These are phyloP conservation scores for Megaptera novaeangliae DNA, from an alignment of 2,113 vertebrate genomes.

Conservation along the genomic window DNA sequence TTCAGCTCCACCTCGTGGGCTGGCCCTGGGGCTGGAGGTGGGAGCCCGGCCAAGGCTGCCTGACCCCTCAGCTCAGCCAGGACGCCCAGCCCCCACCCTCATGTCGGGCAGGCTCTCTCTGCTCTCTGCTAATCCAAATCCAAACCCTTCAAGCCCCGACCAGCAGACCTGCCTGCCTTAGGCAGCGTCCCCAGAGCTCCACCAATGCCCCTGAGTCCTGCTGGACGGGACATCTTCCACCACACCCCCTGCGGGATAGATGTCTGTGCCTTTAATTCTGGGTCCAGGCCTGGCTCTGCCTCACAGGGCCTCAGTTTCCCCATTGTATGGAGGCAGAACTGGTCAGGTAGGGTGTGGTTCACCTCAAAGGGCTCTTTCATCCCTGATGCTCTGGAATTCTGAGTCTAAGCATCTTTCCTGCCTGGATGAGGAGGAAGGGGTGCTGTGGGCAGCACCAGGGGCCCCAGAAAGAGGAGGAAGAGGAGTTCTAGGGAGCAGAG, in stretches of 20 bases:
- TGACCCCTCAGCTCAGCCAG: conserved; percentile 43
- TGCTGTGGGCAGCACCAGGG: neutral
- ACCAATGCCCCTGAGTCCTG: neutral
- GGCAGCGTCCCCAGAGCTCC: neutral
- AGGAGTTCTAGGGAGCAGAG: neutral
- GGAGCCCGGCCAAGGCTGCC: conserved; percentile 59
- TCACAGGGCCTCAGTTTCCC: neutral
- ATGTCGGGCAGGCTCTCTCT: neutral
- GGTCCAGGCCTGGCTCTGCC: neutral
- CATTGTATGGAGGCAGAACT: neutral
- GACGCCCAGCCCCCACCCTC: conserved; percentile 7
- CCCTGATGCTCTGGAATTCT: neutral
- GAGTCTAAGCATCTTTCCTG: neutral
- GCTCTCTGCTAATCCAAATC: neutral
- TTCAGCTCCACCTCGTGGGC: conserved; percentile 64
- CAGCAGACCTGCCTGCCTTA: neutral
- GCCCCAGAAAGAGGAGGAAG: neutral
- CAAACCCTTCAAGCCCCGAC: neutral
- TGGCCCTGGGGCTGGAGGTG: conserved; percentile 55
- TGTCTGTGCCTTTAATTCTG: neutral
- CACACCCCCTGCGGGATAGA: accelerated
- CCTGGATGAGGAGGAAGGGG: neutral
- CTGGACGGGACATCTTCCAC: neutral
- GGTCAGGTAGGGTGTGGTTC: neutral
- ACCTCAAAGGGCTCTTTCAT: neutral